Evolutionary conservation across 2,888 invertebrate genomes (phyloP).

Genomic region (Eupithecia insigniata): DNA sequence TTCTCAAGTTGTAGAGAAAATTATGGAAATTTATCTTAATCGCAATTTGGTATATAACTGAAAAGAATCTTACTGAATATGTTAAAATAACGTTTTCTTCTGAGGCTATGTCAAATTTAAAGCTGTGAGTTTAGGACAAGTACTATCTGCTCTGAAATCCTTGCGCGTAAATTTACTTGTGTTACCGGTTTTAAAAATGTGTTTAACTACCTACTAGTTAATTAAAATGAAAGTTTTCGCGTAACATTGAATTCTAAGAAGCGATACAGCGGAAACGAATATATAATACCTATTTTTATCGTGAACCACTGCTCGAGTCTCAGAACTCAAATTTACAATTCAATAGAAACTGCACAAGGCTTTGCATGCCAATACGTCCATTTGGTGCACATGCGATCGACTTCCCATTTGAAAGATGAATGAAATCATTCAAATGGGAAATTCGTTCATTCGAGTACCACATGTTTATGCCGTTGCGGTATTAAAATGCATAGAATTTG

Average conservation of each 20-base stretch:
- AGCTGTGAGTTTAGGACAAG: not conserved
- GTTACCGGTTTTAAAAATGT: not conserved
- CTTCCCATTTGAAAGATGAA: slow-evolving; percentile 78
- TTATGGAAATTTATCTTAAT: not conserved
- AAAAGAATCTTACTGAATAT: not conserved
- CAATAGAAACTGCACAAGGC: slow-evolving; percentile 81
- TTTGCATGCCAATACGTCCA: slow-evolving; percentile 82
- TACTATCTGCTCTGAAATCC: not conserved
- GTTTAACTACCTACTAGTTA: not conserved
- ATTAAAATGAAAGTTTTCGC: slow-evolving; percentile 5
- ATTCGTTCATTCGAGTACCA: slow-evolving; percentile 60
- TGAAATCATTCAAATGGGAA: slow-evolving; percentile 76
- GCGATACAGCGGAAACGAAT: slow-evolving; percentile 50
- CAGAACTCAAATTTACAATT: slow-evolving; percentile 81
- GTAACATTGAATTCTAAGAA: slow-evolving; percentile 18
- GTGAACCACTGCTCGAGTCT: slow-evolving; percentile 68
- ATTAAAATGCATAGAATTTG: slow-evolving; percentile 35
- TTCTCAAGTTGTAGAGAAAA: slow-evolving; percentile 7
- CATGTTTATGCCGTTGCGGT: slow-evolving; percentile 38
- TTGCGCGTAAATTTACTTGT: not conserved
- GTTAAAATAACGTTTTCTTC: not conserved
- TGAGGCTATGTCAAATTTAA: not conserved
- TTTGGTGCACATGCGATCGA: slow-evolving; percentile 79
- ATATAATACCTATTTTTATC: slow-evolving; percentile 62
- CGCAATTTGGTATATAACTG: not conserved